Percentiles rank a stretch among this genome's conserved stretches.
These are phyloP conservation scores for Epinephelus fuscoguttatus DNA, from an alignment of 2,113 vertebrate species.

Conservation along the genomic window DNA sequence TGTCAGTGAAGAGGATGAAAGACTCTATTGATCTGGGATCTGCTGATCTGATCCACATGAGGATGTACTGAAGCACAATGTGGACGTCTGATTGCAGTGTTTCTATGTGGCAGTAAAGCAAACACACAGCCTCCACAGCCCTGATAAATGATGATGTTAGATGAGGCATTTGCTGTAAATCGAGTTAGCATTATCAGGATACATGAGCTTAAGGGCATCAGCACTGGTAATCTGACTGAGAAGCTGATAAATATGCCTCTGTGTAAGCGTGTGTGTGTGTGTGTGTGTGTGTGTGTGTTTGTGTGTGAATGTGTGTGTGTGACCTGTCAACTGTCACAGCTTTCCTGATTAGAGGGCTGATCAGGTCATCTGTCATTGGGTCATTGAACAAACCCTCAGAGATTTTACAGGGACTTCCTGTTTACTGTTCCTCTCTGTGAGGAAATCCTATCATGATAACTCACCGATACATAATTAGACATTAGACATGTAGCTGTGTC, in stretches of 20 bases:
- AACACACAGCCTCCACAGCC: neutral
- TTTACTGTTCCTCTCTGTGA: conserved; percentile 22
- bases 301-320: conserved; percentile 2
- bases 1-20: conserved; percentile 31
- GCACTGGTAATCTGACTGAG: conserved; percentile 49
- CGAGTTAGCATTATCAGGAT: conserved; percentile 19
- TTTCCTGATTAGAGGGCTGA: conserved; percentile 40
- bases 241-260: conserved; percentile 7
- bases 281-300: neutral
- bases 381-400: conserved; percentile 20
- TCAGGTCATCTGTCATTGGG: conserved; percentile 45
- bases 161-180: neutral
- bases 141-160: neutral
- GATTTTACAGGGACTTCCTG: conserved; percentile 26
- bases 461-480: conserved; percentile 26
- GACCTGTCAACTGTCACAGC: conserved; percentile 22
- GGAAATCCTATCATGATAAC: conserved; percentile 25
- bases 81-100: neutral
- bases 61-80: neutral
- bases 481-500: neutral
- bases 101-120: conserved; percentile 21
- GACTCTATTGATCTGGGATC: conserved; percentile 39
- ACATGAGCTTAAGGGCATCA: conserved; percentile 33
- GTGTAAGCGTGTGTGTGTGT: neutral
- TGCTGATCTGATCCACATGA: conserved; percentile 22